Evolutionary conservation across 2,797 vertebrate species (phyloP), one percentile per base, ranked within the genome.

Genomic region (Sphenodon punctatus): DNA sequence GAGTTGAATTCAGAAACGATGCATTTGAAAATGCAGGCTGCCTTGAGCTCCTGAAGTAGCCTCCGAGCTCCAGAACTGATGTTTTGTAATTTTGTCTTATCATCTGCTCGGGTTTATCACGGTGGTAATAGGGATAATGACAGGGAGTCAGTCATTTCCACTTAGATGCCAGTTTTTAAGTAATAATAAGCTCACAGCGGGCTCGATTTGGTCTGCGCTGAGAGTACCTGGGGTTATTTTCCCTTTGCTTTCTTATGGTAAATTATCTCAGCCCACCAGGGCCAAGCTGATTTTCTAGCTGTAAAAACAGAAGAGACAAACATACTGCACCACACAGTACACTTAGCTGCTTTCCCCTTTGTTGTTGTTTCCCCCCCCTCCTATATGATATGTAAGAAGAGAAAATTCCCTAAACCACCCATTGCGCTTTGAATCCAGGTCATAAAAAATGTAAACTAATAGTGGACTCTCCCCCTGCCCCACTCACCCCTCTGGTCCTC

Each of bases 81-180:
- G 90, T 89, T 94, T 94, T 90, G 91, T 92, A 93, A 95, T 95
- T 95, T 92, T 84, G 92, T 86, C 92, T 94, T 94, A 89, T 93
- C 94, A 94, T 95, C 91, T 93, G 93, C 88, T 92, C 77, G 89
- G 95, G 91, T 93, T 95, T 94, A 90, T 96, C 95, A 93, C 75
- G 87, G 90, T 88, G 73, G 94, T 95, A 93, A 96, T 94, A 93
- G 92, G 94, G 91, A 92, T 94, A 95, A 93, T 93, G 95, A 92
- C 82, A 90, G 92, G 85, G 85, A 79, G 89, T 93, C 93, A 90
- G 93, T 93, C 95, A 90, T 87, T 90, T 88, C 91, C 84, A 84
- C 92, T 93, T 91, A 91, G 93, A 93, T 87, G 91, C 94, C 95
- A 92, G 94, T 93, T 93, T 95, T 94, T 93, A 94, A 94, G 95